Evolutionary conservation across 23 tunicate genomes (phyloP), one percentile per base, ranked within the genome.

Genomic region (Trididemnum clinides): DNA sequence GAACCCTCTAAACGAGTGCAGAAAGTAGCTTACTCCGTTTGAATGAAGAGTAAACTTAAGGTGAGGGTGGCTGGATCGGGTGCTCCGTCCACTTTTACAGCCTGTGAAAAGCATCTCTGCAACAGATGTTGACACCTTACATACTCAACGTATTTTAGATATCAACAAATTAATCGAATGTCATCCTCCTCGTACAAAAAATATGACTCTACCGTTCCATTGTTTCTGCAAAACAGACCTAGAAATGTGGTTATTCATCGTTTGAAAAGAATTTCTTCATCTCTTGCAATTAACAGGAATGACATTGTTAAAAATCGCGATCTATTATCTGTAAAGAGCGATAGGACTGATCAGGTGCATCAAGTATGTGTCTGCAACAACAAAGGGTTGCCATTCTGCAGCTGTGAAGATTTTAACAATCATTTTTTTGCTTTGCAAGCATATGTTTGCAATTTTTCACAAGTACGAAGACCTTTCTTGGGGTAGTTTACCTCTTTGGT

Each of bases 361-460:
- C 15, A 10, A 20, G 64, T 75, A 12, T 37, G 31, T 6, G 38
- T 75, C 0, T 27, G 18, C 19, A 39, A 49, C 81, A 6, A 6
- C 12, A 27, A 39, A 0, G 27, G 30, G 15, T 21, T 50, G 23
- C 63, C 81, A 0, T 37, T 37, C 19, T 75, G 81, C 1, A 18
- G 63, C 18, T 75, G 81, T 28, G 26, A 0, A 0, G 81, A 75
- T 28, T 75, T 75, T 75, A 0, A 26, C 6, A 37, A 29, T 23
- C 0, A 75, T 50, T 75, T 50, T n/a, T 33, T 25, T 75, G 12
- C 64, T 63, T 15, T 75, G 63, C 62, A 75, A 39, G 23, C 81
- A 75, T 39, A 75, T 75, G 81, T 75, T 75, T 75, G 59, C 64
- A 7, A 19, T 75, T 39, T 50, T 39, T 28, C 20, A 39, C 20